Base-by-base conservation (phyloP, 2,797 vertebrate species). In the Brachyrhaphis roseni region DNA sequence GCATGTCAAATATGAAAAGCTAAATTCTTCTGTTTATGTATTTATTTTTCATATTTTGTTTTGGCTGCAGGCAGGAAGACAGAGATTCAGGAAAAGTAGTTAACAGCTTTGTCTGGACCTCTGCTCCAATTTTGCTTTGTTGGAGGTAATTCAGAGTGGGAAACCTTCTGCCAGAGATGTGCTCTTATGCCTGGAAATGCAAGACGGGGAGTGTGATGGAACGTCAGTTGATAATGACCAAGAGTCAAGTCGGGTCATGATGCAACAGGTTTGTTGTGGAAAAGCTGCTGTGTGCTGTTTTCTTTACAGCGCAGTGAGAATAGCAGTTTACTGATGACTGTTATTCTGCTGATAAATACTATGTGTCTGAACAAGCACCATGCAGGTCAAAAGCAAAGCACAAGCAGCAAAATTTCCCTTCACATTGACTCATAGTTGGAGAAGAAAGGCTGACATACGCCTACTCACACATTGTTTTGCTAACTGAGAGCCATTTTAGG, bases 251-350 rank as follows among this genome's bases (percentile, higher is more conserved):
- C 31, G 57, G 68, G 41, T 43, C 68, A 46, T 71, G 68, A 46
- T 71, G 68, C 41, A 71, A 46, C 41, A n/a, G 68, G 68, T 71
- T 46, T 71, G 41, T 8, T 71, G 41, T 71, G 41, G 13, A 45
- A 45, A 46, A 45, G 12, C 41, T 16, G 26, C 13, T 5, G 7
- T 28, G 26, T 15, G 12, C 26, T 71, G 41, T 71, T 45, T 71
- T 45, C 41, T 71, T 45, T n/a, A n/a, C 68, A 28, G 68, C 12
- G 3, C 26, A 8, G 41, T 6, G 41, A 71, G 43, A 16, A n/a
- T 71, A 71, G 68, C 39, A 26, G 66, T 70, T 71, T 46, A n/a
- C 68, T 28, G 12, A 28, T 71, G 68, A 71, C 68, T 28, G 28
- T 62, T 34, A 62, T 62, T 62, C 59, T 34, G 41, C 8, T 71